A percentile compares a stretch with the other conserved stretches of the same genome.
Conservation (phyloP, 2,888 invertebrate genomes). For the Microplitis manilae region DNA sequence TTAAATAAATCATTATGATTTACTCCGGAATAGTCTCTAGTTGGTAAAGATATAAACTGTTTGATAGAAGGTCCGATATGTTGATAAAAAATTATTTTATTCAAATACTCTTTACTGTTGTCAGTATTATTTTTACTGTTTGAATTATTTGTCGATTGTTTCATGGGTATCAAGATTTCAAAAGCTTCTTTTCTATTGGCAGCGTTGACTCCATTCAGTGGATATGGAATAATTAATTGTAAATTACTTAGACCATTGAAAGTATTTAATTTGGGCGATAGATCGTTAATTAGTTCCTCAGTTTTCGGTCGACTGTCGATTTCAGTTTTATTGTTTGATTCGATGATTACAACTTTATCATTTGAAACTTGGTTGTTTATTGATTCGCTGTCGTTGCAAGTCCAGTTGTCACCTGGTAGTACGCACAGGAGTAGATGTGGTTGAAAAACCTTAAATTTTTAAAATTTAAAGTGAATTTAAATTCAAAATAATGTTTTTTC, state of each 20-base stretch:
- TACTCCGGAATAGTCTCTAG: background rate
- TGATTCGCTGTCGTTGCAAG: conserved; percentile 50
- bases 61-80: conserved; percentile 39
- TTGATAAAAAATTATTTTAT: conserved; percentile 48
- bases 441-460: conserved; percentile 59
- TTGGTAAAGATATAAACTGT: conserved; percentile 20
- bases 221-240: conserved; percentile 52
- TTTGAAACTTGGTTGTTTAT: background rate
- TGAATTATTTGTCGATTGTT: conserved; percentile 46
- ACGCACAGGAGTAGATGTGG: conserved; percentile 64
- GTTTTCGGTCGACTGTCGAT: conserved; percentile 39
- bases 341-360: conserved; percentile 28
- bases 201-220: conserved; percentile 52
- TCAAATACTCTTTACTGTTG: conserved; percentile 44
- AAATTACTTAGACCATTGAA: conserved; percentile 42
- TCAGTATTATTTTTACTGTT: conserved; percentile 34
- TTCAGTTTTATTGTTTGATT: conserved; percentile 50
- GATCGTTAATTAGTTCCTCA: no score
- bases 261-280: conserved; percentile 44
- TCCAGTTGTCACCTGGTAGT: conserved; percentile 61
- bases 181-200: conserved; percentile 5
- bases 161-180: conserved; percentile 34
- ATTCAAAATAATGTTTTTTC: no score
- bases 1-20: conserved; percentile 41
- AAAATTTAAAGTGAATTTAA: background rate